Percentiles rank a stretch among this genome's conserved stretches.
phyloP scores from a whole-genome alignment of 2,797 vertebrate species.

The Pelochelys cantorii region DNA sequence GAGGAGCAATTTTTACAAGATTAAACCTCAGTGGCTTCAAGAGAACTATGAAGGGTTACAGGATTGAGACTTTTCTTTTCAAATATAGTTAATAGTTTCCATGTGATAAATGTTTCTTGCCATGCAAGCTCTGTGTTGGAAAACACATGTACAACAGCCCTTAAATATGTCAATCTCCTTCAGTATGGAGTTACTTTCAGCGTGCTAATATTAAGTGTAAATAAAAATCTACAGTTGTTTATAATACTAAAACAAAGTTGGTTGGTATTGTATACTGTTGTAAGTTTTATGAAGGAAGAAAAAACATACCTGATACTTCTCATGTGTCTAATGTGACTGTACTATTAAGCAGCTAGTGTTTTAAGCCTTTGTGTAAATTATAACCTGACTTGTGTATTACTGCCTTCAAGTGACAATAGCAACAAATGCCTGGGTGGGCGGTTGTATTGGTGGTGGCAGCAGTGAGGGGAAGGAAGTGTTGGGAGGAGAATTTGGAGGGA shows the following conservation, averaged over 20 bases:
- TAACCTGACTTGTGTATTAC: not conserved
- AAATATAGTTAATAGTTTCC: not conserved
- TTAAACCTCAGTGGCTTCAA: not conserved
- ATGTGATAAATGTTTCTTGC: not conserved
- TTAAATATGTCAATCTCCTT: not conserved
- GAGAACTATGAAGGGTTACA: rapidly evolving
- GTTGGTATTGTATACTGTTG: not conserved
- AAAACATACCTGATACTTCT: not conserved
- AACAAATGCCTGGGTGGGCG: not conserved
- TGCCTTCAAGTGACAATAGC: not conserved
- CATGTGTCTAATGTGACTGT: not conserved
- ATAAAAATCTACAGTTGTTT: not conserved
- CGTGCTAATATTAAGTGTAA: not conserved
- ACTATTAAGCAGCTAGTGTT: conserved; percentile 28
- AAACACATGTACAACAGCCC: rapidly evolving
- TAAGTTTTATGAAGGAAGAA: conserved; percentile 24
- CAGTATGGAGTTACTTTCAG: not conserved
- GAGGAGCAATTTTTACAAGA: not conserved
- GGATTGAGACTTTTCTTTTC: not conserved
- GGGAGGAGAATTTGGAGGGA: not conserved
- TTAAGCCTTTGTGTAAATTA: not conserved
- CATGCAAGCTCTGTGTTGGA: not conserved
- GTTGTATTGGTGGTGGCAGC: not conserved
- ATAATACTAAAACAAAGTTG: not conserved
- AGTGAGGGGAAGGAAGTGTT: not conserved